Evolutionary conservation across 2,888 invertebrate genomes (phyloP), one percentile per base, ranked within the genome.

Genomic region (Heteropelma amictum): DNA sequence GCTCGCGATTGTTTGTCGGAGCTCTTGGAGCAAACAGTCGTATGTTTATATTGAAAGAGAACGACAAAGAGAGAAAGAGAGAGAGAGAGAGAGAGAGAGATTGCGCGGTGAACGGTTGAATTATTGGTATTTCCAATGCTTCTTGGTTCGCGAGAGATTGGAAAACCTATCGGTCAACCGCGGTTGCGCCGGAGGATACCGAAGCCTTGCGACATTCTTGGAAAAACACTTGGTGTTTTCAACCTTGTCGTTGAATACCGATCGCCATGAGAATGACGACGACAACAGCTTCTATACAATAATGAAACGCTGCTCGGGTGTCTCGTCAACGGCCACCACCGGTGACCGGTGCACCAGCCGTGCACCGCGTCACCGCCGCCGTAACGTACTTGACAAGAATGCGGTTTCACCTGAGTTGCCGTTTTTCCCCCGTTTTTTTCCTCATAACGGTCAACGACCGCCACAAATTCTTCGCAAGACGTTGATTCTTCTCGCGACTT

Each of bases 311-410:
- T 61, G 17, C 26, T 10, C 35, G 63, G 58, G 6, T 71, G 67
- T 70, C 76, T 64, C 49, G 72, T 21, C 68, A 45, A 58, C 72
- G 68, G 63, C 33, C 42, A 45, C 17, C 42, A 14, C 58, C 72
- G 68, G 63, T 23, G 28, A 45, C 17, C 42, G 14, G 42, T 23
- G 53, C 53, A 65, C 54, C 40, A n/a, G 51, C 53, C 58, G 19
- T 26, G 35, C 12, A 17, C 10, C 33, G 60, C 68, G 53, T 70
- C 35, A 60, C 58, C 14, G 8, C 23, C 33, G 28, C 77, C 67
- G 81, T 76, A 83, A 84, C 85, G 84, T 85, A 85, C 85, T 85
- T 85, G 85, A 84, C 81, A 85, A 85, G 85, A 85, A 85, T 85
- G 85, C 85, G 82, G 85, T 85, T 84, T 84, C 82, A 84, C 83